These are phyloP conservation scores for Cardiocondyla obscurior DNA, from an alignment of 1,140 invertebrate genomes.

Conservation along the genomic window DNA sequence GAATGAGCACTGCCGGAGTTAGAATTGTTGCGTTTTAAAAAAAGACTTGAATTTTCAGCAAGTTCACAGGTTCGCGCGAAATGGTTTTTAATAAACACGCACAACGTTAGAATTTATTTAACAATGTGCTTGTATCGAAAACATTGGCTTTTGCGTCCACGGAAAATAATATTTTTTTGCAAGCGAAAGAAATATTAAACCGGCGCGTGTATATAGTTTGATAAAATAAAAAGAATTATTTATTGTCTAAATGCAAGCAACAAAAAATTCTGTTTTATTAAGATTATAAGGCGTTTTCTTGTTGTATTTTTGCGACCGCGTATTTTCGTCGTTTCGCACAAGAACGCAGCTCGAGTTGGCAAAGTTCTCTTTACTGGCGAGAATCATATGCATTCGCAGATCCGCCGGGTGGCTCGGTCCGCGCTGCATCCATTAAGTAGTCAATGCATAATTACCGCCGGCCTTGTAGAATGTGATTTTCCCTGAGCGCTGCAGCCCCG, in stretches of 20 bases:
- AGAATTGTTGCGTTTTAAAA: conserved; percentile 27
- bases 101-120: neutral
- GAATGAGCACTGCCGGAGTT: neutral
- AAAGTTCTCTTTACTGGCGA: neutral
- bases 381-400: conserved; percentile 10
- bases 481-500: conserved; percentile 35
- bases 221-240: neutral
- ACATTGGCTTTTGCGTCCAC: neutral
- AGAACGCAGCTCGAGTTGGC: neutral
- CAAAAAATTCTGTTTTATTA: neutral
- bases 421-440: conserved; percentile 40
- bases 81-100: neutral
- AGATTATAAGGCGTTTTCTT: neutral
- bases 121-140: neutral
- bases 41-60: neutral
- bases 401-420: neutral
- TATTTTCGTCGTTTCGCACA: neutral
- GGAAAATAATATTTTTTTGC: neutral
- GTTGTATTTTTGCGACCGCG: neutral
- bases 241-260: neutral
- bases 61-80: neutral
- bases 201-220: neutral
- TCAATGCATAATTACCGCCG: conserved; percentile 51
- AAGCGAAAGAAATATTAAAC: neutral
- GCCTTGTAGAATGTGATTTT: conserved; percentile 44